These are phyloP conservation scores for Rotaria macrura DNA, from an alignment of 2,888 invertebrate genomes.

Conservation along the genomic window DNA sequence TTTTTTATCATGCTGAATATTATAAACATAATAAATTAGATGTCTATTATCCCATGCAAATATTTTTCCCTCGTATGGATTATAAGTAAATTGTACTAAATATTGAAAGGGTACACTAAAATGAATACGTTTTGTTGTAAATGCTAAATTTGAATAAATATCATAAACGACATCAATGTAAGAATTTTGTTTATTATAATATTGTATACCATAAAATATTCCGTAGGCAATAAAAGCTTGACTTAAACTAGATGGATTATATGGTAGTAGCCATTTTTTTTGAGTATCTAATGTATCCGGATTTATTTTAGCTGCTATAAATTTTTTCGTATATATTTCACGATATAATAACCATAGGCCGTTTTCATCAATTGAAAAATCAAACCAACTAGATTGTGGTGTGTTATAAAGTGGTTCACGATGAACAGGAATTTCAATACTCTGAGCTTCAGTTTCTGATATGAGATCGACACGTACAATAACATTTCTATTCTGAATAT, in stretches of 20 bases:
- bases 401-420: constrained; percentile 38
- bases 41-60: constrained; percentile 33
- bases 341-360: constrained; percentile 84
- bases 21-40: constrained; percentile 24
- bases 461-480: constrained; percentile 17
- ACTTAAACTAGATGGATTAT: constrained; percentile 10
- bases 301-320: constrained; percentile 29
- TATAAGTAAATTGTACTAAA: constrained; percentile 28
- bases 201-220: constrained; percentile 30
- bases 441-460: background rate
- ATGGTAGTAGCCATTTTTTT: constrained; percentile 28
- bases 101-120: constrained; percentile 30
- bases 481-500: constrained; percentile 41
- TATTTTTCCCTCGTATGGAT: constrained; percentile 32
- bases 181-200: constrained; percentile 28
- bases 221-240: constrained; percentile 30
- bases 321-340: constrained; percentile 20
- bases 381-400: constrained; percentile 52
- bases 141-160: constrained; percentile 28
- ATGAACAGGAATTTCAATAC: background rate
- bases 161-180: constrained; percentile 27
- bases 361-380: constrained; percentile 88
- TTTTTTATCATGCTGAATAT: background rate
- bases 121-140: constrained; percentile 19
- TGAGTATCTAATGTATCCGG: constrained; percentile 26